Evolutionary conservation across 2,888 invertebrate species (phyloP), one percentile per base, ranked within the genome.

Genomic region (Tyria jacobaeae): DNA sequence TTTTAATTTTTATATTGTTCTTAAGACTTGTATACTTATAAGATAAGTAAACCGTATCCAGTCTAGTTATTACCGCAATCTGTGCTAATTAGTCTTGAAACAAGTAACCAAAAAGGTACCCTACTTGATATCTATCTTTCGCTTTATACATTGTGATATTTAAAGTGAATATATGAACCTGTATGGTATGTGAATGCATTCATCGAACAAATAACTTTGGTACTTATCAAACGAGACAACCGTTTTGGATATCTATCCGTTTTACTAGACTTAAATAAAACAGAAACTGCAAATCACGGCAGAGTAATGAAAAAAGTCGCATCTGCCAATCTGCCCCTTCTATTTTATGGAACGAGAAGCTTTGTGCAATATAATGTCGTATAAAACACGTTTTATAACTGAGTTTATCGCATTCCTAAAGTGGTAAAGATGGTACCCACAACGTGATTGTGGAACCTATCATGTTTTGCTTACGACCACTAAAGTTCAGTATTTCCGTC

Each of bases 321-420:
- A 73, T 76, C 75, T 73, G 75, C 58, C 48, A 60, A 62, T 56
- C 24, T 51, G 27, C 49, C 57, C 60, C 57, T 65, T 62, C 68
- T 63, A 75, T 77, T 76, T 77, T 66, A 72, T 62, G 60, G 65
- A 74, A 73, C 55, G 70, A 76, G 71, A 73, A 76, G 79, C 80
- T 82, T 80, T 82, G 81, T 78, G 81, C 70, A 69, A 67, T 78
- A 75, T 72, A 84, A 80, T 70, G 68, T 58, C 60, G 56, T 65
- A 76, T 75, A 77, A 76, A 76, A 65, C 62, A 68, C 71, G 73
- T 78, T 86, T 87, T 84, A 86, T 75, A 79, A 73, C 82, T 71
- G 68, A 76, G 71, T 86, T 87, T 85, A 86, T 80, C 68, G 75
- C 74, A 69, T 72, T 73, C 76, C 75, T 81, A 80, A 83, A 78